Evolutionary conservation across 2,113 vertebrate species (phyloP), one percentile per base, ranked within the genome.

Genomic region (Chiloscyllium plagiosum): DNA sequence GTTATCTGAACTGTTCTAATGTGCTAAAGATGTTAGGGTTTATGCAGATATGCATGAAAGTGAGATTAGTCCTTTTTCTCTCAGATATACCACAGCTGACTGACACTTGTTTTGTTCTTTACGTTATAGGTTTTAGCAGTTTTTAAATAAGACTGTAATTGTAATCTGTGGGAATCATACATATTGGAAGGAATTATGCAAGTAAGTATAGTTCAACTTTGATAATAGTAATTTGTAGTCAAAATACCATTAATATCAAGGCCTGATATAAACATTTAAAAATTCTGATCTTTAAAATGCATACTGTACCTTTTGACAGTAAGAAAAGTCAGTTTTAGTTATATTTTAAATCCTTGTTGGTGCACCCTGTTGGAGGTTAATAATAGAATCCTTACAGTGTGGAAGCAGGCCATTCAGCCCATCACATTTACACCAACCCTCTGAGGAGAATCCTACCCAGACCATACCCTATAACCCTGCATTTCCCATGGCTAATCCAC

Each of bases 1-100:
- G 94, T 95, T 47, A 72, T 33, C 69, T 52, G 68, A 76, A 76
- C 24, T 76, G 69, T 72, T 95, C 69, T 52, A 95, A 70, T 95
- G 66, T 50, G 69, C 33, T 72, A 76, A 95, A 95, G 69, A 72
- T 95, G 68, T 72, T 52, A 72, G 68, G 68, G 93, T 29, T 95
- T 95, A 52, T 37, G 61, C 22, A 95, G 5, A 72, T 95, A 72
- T 66, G n/a, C 72, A 50, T 70, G 68, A 95, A 50, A 95, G 69
- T 72, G 24, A 95, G 94, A 95, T 72, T 52, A 52, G n/a, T 72
- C 47, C 24, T 94, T 95, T 10, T 29, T 94, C 69, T 33, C 24
- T 61, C 37, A 52, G 50, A 70, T 17, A 42, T 33, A 26, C 0
- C 15, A 15, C 37, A 76, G 22, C 24, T 95, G 47, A 70, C 69